Percentiles rank a stretch among this genome's conserved stretches.
Evolutionary conservation across 92 coral and sea anemone species (phyloP).

Genomic region (Parazoanthus swiftii): DNA sequence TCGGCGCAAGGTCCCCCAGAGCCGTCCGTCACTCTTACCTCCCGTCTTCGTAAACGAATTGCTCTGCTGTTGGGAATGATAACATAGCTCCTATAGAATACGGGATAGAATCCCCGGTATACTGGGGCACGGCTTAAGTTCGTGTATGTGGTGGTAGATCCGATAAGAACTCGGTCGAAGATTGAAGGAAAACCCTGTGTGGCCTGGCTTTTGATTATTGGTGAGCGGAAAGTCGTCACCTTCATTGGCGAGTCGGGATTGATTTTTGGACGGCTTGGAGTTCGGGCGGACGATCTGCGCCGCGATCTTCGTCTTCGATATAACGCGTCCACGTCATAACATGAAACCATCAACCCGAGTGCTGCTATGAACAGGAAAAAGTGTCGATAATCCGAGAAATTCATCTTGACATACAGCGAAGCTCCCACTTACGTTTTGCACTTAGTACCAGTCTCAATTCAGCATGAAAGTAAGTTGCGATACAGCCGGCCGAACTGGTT

Average conservation of each 20-base stretch:
- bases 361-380: not conserved
- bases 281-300: not conserved
- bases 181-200: not conserved
- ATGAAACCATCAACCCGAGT: not conserved
- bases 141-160: not conserved
- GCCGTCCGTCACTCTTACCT: not conserved
- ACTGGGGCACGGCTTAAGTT: not conserved
- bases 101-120: not conserved
- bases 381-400: not conserved
- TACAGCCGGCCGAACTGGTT: too few species aligned
- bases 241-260: not conserved
- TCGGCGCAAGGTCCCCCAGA: slow-evolving; percentile 9
- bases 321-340: not conserved
- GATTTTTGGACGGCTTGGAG: slow-evolving; percentile 1
- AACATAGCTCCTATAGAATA: not conserved
- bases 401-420: not conserved
- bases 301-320: not conserved
- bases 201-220: slow-evolving; percentile 2
- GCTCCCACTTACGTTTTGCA: not conserved
- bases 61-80: not conserved
- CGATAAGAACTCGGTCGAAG: slow-evolving; percentile 3
- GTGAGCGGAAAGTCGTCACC: not conserved
- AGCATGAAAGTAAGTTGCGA: too few species aligned
- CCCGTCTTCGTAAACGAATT: not conserved
- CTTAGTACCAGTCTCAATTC: too few species aligned